These are phyloP conservation scores for Condylostylus longicornis DNA, from an alignment of 1,140 invertebrate genomes.

Conservation along the genomic window DNA sequence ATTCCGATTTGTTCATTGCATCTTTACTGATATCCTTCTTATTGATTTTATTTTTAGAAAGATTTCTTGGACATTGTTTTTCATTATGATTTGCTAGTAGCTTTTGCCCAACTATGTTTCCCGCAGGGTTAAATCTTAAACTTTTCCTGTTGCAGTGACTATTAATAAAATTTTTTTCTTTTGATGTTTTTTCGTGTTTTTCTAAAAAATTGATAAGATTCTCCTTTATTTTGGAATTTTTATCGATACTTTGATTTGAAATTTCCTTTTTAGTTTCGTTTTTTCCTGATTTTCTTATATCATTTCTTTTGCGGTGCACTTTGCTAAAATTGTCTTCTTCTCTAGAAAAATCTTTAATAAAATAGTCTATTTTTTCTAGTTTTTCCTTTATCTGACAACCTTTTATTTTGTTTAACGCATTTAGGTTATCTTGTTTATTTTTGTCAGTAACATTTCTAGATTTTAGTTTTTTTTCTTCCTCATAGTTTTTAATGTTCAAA, in stretches of 20 bases:
- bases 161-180: conserved; percentile 2
- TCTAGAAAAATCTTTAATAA: conserved; percentile 19
- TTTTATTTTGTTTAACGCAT: too few species aligned
- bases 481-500: too few species aligned
- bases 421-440: too few species aligned
- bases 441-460: too few species aligned
- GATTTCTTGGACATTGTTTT: background rate
- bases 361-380: conserved; percentile 1
- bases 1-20: conserved; percentile 2
- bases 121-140: conserved; percentile 17
- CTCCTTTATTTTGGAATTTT: conserved; percentile 24
- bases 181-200: conserved; percentile 7
- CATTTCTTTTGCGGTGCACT: conserved; percentile 26
- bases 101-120: conserved; percentile 14
- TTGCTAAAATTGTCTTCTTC: conserved; percentile 31
- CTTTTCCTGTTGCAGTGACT: conserved; percentile 8
- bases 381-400: conserved; percentile 4
- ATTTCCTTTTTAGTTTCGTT: conserved; percentile 28
- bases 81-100: background rate
- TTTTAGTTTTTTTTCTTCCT: too few species aligned
- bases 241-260: conserved; percentile 29
- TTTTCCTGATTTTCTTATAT: conserved; percentile 25
- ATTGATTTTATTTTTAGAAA: conserved; percentile 1
- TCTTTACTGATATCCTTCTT: conserved; percentile 2
- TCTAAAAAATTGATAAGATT: conserved; percentile 21